Conservation (phyloP, 2,113 vertebrate genomes). For the Bolborhynchus lineola region DNA sequence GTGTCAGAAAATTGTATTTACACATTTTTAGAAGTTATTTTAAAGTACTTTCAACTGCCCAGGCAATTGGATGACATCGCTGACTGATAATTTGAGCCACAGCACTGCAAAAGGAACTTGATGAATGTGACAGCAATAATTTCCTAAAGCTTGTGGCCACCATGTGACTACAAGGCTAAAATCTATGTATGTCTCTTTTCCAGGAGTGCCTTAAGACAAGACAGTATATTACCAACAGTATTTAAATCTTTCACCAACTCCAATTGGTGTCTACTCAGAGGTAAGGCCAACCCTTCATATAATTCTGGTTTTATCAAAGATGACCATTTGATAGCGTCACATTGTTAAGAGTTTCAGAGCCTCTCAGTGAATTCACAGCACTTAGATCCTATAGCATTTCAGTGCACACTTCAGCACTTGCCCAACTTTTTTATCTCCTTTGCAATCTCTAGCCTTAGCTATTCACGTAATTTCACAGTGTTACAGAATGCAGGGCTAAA, state of each 20-base stretch:
- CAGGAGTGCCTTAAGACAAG: neutral
- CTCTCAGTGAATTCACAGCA: neutral
- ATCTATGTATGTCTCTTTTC: neutral
- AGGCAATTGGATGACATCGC: neutral
- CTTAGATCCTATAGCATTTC: neutral
- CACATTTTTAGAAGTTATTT: slow-evolving; percentile 49
- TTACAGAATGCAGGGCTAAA: neutral
- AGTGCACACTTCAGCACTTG: neutral
- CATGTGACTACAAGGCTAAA: neutral
- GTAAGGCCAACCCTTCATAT: neutral
- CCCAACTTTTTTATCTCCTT: neutral
- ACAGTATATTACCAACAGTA: neutral
- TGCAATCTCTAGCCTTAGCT: neutral
- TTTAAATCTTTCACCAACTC: neutral
- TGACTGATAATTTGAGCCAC: neutral
- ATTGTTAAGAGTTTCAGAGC: neutral
- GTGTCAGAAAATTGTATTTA: slow-evolving; percentile 47
- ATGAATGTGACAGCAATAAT: neutral
- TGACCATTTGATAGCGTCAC: neutral
- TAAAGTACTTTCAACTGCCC: slow-evolving; percentile 24
- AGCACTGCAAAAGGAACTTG: neutral
- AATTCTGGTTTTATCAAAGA: neutral
- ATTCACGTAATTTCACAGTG: neutral
- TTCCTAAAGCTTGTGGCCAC: neutral
- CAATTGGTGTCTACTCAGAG: neutral